Evolutionary conservation across 2,888 invertebrate species (phyloP).

Genomic region (Ichneumoninae sp.): DNA sequence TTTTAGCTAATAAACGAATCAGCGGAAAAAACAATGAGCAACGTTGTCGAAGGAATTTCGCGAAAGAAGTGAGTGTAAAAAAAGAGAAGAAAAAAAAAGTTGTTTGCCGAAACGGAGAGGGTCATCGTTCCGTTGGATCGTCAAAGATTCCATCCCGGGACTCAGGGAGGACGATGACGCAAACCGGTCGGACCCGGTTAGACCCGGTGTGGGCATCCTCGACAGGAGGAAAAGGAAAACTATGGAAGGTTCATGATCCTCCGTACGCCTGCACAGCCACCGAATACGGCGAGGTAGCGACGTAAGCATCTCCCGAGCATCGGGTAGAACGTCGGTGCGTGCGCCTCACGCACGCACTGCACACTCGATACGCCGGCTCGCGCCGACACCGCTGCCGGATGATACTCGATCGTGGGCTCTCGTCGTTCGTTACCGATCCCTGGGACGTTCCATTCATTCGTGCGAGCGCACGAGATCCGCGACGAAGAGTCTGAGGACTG

Average conservation of each 20-base stretch:
- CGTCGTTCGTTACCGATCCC: slow-evolving; percentile 61
- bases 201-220: slow-evolving; percentile 40
- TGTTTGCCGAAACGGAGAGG: slow-evolving; percentile 31
- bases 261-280: slow-evolving; percentile 42
- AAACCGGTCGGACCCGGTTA: slow-evolving; percentile 65
- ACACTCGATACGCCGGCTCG: slow-evolving; percentile 47
- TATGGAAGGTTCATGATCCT: slow-evolving; percentile 53
- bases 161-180: slow-evolving; percentile 60
- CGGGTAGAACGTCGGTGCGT: slow-evolving; percentile 47
- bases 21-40: not conserved
- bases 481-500: not conserved
- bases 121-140: slow-evolving; percentile 24
- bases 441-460: slow-evolving; percentile 60
- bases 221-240: slow-evolving; percentile 25
- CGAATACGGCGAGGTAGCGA: slow-evolving; percentile 55
- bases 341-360: slow-evolving; percentile 28
- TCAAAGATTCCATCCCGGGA: slow-evolving; percentile 39
- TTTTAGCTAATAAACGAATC: not conserved
- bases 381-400: slow-evolving; percentile 7
- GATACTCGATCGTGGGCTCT: slow-evolving; percentile 36
- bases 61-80: not conserved
- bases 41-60: slow-evolving; percentile 8
- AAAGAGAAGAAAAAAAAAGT: not conserved
- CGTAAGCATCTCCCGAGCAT: slow-evolving; percentile 33
- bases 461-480: slow-evolving; percentile 36